Evolutionary conservation across 2,113 vertebrate genomes (phyloP), one percentile per base, ranked within the genome.

Genomic region (Malurus melanocephalus): DNA sequence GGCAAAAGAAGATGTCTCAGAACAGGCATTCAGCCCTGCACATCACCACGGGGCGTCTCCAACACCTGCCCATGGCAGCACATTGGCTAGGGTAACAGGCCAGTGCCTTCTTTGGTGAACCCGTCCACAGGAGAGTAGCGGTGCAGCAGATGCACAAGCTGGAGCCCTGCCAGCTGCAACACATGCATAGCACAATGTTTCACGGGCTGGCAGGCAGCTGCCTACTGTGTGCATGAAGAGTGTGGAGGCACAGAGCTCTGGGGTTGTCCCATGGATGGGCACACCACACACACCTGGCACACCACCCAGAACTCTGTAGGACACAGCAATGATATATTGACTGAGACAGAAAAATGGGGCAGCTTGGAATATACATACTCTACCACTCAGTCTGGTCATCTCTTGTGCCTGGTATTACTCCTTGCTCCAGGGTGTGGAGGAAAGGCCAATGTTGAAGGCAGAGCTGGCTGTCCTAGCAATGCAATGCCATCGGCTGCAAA

Each of bases 301-400:
- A 72, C 35, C 74, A 93, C 46, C 49, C 78, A 57, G 86, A 77
- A 48, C 49, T 72, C 77, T 0, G 1, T 46, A 83, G 90, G 80
- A 86, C 42, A 42, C 76, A 78, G 65, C 65, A 92, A 67, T 87
- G 82, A 89, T 93, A 78, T 17, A 85, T 42, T 51, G 78, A 72
- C 67, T 80, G 90, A 84, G 88, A 93, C 78, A 90, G 84, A 46
- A 85, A 92, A 93, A 92, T 72, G 86, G 92, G 84, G 77, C 90
- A 94, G 57, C 74, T 92, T 90, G 86, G 61, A 90, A 90, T 78
- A 92, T 91, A 86, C 80, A 83, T 80, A 62, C 66, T 49, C 33
- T 78, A 52, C 17, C 10, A 57, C 59, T 91, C 80, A 78, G 26
- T 75, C 57, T 85, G 86, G 65, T 42, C 49, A 82, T 23, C 69